Conservation (phyloP, 2,797 vertebrate species). For the Xenopus petersii region DNA sequence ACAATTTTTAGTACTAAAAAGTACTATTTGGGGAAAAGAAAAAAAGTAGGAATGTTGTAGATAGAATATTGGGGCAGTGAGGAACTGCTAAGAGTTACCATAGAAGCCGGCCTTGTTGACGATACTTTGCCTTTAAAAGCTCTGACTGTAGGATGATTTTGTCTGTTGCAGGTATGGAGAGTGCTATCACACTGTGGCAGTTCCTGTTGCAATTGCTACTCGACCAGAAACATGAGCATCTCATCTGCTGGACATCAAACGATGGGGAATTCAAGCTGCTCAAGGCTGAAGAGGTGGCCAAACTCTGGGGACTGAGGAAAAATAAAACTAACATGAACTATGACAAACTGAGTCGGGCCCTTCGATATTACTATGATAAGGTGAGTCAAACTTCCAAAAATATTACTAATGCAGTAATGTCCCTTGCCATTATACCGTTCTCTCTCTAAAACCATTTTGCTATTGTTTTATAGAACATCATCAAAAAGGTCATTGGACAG, state of each 20-base stretch:
- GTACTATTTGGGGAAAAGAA: too few relatives aligned
- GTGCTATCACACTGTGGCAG: constrained; percentile 97
- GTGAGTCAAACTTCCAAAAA: constrained; percentile 59
- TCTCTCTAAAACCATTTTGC: too few relatives aligned
- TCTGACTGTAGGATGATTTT: constrained; percentile 20
- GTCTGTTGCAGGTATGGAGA: constrained; percentile 84
- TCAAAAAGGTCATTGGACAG: constrained; percentile 95
- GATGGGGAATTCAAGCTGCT: constrained; percentile 96
- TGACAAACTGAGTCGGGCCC: constrained; percentile 93
- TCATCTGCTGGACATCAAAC: constrained; percentile 96
- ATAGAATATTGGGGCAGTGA: too few relatives aligned
- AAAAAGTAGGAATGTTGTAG: too few relatives aligned
- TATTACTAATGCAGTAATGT: too few relatives aligned
- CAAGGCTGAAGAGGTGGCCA: constrained; percentile 95
- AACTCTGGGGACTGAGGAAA: constrained; percentile 94
- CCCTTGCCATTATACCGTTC: too few relatives aligned
- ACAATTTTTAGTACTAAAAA: too few relatives aligned
- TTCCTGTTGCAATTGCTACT: constrained; percentile 95
- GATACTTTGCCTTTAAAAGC: too few relatives aligned
- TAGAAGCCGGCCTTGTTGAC: too few relatives aligned
- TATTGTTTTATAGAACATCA: constrained; percentile 80
- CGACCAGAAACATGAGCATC: constrained; percentile 91
- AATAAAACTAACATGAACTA: constrained; percentile 99
- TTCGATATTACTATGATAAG: constrained; percentile 98
- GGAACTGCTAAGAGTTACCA: too few relatives aligned